These are phyloP conservation scores for Cynoglossus semilaevis DNA, from an alignment of 2,113 vertebrate genomes.

Conservation along the genomic window DNA sequence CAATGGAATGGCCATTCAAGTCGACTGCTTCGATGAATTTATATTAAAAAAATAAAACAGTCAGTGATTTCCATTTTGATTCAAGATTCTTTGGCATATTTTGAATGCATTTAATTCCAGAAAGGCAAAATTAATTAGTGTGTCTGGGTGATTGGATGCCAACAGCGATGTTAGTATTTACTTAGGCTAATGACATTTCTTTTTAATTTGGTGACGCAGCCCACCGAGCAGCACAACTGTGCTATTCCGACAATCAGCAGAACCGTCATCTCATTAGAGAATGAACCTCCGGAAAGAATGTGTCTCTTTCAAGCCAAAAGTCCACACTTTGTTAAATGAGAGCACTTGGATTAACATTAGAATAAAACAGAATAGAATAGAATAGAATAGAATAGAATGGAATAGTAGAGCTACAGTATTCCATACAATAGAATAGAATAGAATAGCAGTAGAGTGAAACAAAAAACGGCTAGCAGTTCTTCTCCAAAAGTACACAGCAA, in stretches of 20 bases:
- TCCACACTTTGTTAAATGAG: too few species aligned
- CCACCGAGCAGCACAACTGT: conserved; percentile 42
- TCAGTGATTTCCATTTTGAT: not conserved
- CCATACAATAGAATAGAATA: too few species aligned
- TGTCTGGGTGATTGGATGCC: conserved; percentile 22
- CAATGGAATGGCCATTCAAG: not conserved
- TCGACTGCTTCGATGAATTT: too few species aligned
- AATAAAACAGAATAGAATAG: too few species aligned
- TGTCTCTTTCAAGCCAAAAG: too few species aligned
- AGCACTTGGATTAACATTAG: too few species aligned
- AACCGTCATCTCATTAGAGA: conserved; percentile 23
- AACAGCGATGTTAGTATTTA: conserved; percentile 59
- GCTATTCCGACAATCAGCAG: conserved; percentile 26
- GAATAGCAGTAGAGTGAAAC: too few species aligned
- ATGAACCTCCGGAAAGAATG: not conserved
- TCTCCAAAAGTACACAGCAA: too few species aligned
- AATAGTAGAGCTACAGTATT: too few species aligned
- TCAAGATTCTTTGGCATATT: conserved; percentile 32
- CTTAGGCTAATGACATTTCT: conserved; percentile 65
- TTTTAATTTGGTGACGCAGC: conserved; percentile 50
- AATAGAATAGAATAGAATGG: too few species aligned
- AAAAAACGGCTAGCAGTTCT: too few species aligned
- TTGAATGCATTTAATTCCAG: conserved; percentile 37
- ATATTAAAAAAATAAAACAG: not conserved
- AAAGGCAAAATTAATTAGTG: conserved; percentile 24